Conservation (phyloP, 2,797 vertebrate species). For the Scleropages formosus region DNA sequence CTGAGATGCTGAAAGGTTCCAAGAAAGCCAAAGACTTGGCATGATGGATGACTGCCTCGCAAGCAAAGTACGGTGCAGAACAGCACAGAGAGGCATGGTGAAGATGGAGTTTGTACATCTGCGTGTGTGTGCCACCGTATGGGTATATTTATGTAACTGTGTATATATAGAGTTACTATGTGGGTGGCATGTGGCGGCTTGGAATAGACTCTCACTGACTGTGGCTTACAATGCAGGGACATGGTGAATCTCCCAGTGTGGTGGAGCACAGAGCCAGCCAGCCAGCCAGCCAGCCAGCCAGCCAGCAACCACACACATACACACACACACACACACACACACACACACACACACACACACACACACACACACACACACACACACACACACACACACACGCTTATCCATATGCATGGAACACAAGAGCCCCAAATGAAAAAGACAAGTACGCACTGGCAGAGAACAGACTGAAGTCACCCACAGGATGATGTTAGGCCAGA, state of each 20-base stretch:
- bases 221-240: not conserved
- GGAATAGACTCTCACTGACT: constrained; percentile 13
- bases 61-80: not conserved
- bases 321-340: not conserved
- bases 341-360: not conserved
- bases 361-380: not conserved
- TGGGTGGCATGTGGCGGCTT: not conserved
- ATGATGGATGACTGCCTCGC: not conserved
- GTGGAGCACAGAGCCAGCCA: constrained; percentile 24
- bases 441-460: no score
- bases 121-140: not conserved
- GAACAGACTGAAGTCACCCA: no score
- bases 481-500: not conserved
- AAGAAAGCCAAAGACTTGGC: no score
- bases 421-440: not conserved
- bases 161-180: not conserved
- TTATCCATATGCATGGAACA: constrained; percentile 1
- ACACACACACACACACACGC: not conserved
- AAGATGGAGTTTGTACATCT: not conserved
- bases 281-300: not conserved
- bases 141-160: constrained; percentile 17
- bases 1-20: no score
- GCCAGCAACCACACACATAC: not conserved
- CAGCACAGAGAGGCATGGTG: not conserved
- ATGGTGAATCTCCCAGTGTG: constrained; percentile 33